A percentile compares a stretch with the other conserved stretches of the same genome.
phyloP scores from a whole-genome alignment of 2,888 invertebrate species.

The Hypomecis punctinalis region DNA sequence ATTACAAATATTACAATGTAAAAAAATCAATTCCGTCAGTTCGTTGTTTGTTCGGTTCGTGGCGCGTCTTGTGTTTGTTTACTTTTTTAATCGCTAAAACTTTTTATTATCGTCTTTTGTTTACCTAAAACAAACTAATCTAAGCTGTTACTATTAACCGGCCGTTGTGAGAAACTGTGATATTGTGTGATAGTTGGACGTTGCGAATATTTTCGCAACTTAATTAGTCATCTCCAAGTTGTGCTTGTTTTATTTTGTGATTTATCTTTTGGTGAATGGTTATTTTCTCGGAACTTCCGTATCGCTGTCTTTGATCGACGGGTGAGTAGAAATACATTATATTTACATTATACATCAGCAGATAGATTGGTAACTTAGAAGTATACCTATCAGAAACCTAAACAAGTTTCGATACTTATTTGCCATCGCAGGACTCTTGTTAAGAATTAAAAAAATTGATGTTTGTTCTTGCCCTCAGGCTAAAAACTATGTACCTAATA shows the following conservation, averaged over 20 bases:
- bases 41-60: constrained; percentile 49
- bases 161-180: constrained; percentile 63
- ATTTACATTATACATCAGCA: constrained; percentile 13
- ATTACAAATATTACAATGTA: not conserved
- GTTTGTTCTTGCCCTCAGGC: too few species aligned
- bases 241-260: constrained; percentile 45
- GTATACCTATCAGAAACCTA: too few species aligned
- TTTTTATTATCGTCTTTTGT: constrained; percentile 48
- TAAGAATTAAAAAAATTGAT: too few species aligned
- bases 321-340: constrained; percentile 28
- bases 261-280: constrained; percentile 35
- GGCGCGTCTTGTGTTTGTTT: constrained; percentile 59
- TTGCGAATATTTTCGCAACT: constrained; percentile 37
- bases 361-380: too few species aligned
- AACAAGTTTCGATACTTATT: not conserved
- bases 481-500: too few species aligned
- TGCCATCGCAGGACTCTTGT: not conserved
- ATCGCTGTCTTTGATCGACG: constrained; percentile 26
- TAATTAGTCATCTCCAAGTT: constrained; percentile 54
- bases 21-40: constrained; percentile 32
- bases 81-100: constrained; percentile 50
- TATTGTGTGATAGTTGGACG: constrained; percentile 46
- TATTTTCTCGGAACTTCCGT: constrained; percentile 34
- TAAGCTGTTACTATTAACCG: constrained; percentile 28
- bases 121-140: constrained; percentile 42